These are phyloP conservation scores for Corynorhinus townsendii DNA, from an alignment of 2,113 vertebrate species.

Conservation along the genomic window DNA sequence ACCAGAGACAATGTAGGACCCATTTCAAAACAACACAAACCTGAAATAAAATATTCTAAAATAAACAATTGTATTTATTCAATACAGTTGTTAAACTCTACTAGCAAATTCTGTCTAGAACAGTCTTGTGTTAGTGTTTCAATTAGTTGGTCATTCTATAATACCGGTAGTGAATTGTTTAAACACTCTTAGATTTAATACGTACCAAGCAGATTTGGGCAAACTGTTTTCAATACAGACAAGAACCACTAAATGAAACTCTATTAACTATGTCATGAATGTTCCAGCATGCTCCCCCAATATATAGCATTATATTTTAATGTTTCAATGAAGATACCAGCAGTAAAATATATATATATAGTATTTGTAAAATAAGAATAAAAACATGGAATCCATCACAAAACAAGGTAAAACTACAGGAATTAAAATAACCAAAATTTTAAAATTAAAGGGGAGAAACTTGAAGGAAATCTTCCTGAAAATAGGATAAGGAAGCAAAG, in stretches of 20 bases:
- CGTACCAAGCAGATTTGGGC: background rate
- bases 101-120: background rate
- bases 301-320: background rate
- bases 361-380: background rate
- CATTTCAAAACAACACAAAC: background rate
- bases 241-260: background rate
- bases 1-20: background rate
- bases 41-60: constrained; percentile 3
- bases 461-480: background rate
- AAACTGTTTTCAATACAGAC: background rate
- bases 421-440: background rate
- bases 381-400: background rate
- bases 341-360: background rate
- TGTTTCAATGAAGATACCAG: background rate
- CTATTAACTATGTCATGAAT: background rate
- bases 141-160: background rate
- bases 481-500: background rate
- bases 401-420: background rate
- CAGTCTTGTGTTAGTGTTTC: background rate
- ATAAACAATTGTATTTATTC: background rate
- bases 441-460: constrained; percentile 3
- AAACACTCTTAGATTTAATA: background rate
- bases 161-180: background rate
- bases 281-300: background rate
- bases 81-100: background rate